Evolutionary conservation across 2,113 vertebrate species (phyloP), one percentile per base, ranked within the genome.

Genomic region (Bubalus kerabau): DNA sequence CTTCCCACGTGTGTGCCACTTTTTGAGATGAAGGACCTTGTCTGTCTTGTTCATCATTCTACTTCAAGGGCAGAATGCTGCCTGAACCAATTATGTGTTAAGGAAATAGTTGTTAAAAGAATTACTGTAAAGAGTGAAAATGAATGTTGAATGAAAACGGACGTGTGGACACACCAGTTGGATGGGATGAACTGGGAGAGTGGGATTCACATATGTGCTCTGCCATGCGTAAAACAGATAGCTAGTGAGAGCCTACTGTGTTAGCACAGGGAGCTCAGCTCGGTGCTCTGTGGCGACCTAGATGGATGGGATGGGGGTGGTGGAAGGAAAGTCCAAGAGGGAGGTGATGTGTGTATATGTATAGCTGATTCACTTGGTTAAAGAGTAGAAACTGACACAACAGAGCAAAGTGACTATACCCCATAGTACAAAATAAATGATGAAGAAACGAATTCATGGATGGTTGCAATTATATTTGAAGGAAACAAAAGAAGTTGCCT

Each of bases 61-160:
- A 11, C 59, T 32, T 62, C 11, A 54, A 74, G 23, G 15, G 13
- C 23, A 8, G 23, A 78, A 88, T 23, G 9, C 48, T 91, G 14
- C 14, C 56, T 43, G 10, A 59, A 81, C 43, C n/a, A 48, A 60
- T 81, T 56, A 30, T 36, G 40, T 48, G 16, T 28, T 84, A 19
- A 60, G 30, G 50, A 90, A 56, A 83, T 82, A 78, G 21, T 83
- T 78, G 36, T 11, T 52, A 21, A 82, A 85, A 85, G 21, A 57
- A 83, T 81, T 43, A 94, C 74, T 23, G 48, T 81, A 54, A 94
- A 94, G 19, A 80, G 80, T 88, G 57, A 87, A 94, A 94, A 87
- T 76, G 16, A 78, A 62, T 60, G 32, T 12, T 60, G 74, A 94
- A 46, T 56, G 80, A 48, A 88, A 80, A 43, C 7, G 23, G 36